Conservation (phyloP, 2,888 invertebrate species). For the Eucriotettix oculatus region DNA sequence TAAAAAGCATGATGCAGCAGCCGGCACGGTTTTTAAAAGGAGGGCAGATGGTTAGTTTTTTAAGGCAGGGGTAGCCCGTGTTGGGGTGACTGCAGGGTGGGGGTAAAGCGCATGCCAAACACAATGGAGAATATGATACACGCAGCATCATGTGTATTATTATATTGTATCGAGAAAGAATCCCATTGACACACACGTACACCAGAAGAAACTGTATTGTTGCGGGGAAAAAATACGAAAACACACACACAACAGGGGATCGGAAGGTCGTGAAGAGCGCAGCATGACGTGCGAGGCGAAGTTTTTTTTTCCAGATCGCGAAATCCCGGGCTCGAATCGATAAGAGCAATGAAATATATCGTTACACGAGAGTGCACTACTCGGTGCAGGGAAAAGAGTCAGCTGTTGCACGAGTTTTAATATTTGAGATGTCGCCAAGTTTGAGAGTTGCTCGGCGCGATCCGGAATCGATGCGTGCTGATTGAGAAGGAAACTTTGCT, state of each 20-base stretch:
- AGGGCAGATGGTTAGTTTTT: constrained; percentile 8
- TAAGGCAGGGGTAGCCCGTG: not conserved
- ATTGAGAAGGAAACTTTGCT: too few relatives aligned
- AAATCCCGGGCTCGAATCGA: too few relatives aligned
- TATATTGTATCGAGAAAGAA: not conserved
- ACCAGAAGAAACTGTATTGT: not conserved
- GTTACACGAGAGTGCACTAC: too few relatives aligned
- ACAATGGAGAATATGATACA: constrained; percentile 8
- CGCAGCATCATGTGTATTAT: constrained; percentile 7
- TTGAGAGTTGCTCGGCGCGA: too few relatives aligned
- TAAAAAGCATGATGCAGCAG: constrained; percentile 7
- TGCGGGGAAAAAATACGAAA: not conserved
- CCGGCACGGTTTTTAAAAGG: constrained; percentile 4
- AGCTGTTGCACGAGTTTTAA: too few relatives aligned
- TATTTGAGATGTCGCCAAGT: too few relatives aligned
- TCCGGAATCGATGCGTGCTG: too few relatives aligned
- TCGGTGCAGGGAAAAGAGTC: too few relatives aligned
- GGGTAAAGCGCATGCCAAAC: constrained; percentile 1
- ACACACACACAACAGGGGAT: not conserved
- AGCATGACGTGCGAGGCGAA: too few relatives aligned
- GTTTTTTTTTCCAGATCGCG: too few relatives aligned
- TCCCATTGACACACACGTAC: not conserved
- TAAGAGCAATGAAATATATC: too few relatives aligned
- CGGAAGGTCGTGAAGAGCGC: too few relatives aligned
- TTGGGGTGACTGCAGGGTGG: constrained; percentile 1